These are phyloP conservation scores for Heliopora coerulea DNA, from an alignment of 92 coral and sea anemone species.

Conservation along the genomic window DNA sequence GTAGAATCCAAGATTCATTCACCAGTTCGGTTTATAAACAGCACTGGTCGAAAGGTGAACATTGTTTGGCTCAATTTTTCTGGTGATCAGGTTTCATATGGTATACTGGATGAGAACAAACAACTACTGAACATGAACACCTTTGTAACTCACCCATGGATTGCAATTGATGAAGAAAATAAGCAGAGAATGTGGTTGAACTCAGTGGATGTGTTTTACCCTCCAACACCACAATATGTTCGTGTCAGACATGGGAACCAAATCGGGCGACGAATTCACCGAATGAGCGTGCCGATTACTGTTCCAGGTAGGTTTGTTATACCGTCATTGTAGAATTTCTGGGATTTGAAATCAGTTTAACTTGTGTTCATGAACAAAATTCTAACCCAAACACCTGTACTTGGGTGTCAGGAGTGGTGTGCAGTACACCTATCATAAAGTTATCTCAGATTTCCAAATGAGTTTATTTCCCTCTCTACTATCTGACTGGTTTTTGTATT, in stretches of 20 bases:
- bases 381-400: no score
- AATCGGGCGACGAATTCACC: constrained; percentile 43
- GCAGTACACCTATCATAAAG: no score
- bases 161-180: constrained; percentile 66
- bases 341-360: no score
- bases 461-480: no score
- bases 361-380: no score
- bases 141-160: constrained; percentile 89
- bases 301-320: constrained; percentile 83
- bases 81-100: constrained; percentile 56
- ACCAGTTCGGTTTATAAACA: constrained; percentile 69
- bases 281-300: constrained; percentile 65
- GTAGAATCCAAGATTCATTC: constrained; percentile 49
- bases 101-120: constrained; percentile 41
- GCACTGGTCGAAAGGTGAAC: constrained; percentile 68
- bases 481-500: no score
- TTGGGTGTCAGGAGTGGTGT: no score
- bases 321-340: no score
- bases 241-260: constrained; percentile 47
- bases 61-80: constrained; percentile 72
- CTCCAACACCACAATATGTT: constrained; percentile 59
- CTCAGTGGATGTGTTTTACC: constrained; percentile 62
- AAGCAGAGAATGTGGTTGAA: constrained; percentile 69
- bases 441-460: no score
- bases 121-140: constrained; percentile 52